A percentile compares a stretch with the other conserved stretches of the same genome.
These are phyloP conservation scores for Arion vulgaris DNA, from an alignment of 1,140 invertebrate genomes.

Conservation along the genomic window DNA sequence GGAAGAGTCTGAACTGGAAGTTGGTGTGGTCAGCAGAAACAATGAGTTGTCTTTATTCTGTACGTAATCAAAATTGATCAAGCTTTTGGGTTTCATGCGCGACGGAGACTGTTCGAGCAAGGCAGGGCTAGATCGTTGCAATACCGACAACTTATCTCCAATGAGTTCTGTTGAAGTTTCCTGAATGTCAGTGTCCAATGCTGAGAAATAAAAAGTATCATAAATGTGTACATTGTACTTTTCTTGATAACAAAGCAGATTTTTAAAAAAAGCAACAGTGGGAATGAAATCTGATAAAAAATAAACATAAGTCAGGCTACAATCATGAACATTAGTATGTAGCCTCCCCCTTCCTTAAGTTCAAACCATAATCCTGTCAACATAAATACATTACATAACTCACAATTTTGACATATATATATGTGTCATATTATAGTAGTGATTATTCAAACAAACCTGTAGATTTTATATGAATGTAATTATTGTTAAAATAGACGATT, in stretches of 20 bases:
- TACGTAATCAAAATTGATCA: slow-evolving; percentile 82
- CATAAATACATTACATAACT: no score
- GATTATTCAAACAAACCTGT: no score
- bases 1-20: neutral
- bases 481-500: no score
- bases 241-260: neutral
- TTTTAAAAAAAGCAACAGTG: neutral
- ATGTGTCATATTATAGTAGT: no score
- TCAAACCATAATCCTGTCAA: no score
- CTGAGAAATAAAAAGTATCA: slow-evolving; percentile 5
- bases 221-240: neutral
- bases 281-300: no score
- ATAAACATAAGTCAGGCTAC: no score
- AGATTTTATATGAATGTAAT: no score
- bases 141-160: slow-evolving; percentile 35
- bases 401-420: no score
- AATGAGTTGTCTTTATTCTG: slow-evolving; percentile 78
- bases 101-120: slow-evolving; percentile 49
- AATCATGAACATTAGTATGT: no score
- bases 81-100: slow-evolving; percentile 77
- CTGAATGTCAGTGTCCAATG: neutral
- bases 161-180: neutral
- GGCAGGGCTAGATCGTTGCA: slow-evolving; percentile 52
- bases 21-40: slow-evolving; percentile 1
- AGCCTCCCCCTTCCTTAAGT: no score